These are phyloP conservation scores for Gonatopus flavifemur DNA, from an alignment of 1,140 invertebrate genomes.

Conservation along the genomic window DNA sequence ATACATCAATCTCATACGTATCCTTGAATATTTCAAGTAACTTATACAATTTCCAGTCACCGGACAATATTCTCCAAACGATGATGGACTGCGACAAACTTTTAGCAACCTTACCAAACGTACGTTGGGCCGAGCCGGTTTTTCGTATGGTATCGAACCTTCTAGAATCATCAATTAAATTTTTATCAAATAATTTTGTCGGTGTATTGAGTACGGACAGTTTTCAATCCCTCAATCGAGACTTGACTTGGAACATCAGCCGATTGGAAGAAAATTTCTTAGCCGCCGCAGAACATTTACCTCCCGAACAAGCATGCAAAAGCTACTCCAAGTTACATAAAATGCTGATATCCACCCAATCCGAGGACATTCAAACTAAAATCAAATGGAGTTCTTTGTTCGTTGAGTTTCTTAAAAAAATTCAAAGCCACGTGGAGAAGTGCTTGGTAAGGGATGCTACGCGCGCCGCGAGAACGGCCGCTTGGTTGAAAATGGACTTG, in stretches of 20 bases:
- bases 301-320: conserved; percentile 72
- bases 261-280: conserved; percentile 69
- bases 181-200: conserved; percentile 67
- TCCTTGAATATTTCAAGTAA: neutral
- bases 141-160: conserved; percentile 68
- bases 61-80: conserved; percentile 67
- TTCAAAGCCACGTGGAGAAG: conserved; percentile 62
- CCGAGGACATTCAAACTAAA: conserved; percentile 40
- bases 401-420: conserved; percentile 52
- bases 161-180: conserved; percentile 67
- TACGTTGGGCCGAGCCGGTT: conserved; percentile 73
- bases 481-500: conserved; percentile 67
- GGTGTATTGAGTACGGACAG: conserved; percentile 65
- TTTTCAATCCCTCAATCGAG: conserved; percentile 66
- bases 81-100: conserved; percentile 72
- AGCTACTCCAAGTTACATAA: conserved; percentile 63
- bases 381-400: conserved; percentile 54
- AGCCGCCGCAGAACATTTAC: conserved; percentile 64
- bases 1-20: neutral
- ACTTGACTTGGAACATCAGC: conserved; percentile 68
- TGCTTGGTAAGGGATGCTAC: conserved; percentile 65
- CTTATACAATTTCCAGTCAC: conserved; percentile 49
- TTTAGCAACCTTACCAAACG: conserved; percentile 66
- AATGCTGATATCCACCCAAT: conserved; percentile 40
- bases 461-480: conserved; percentile 63